These are phyloP conservation scores for Pogonus chalceus DNA, from an alignment of 1,140 invertebrate species.

Conservation along the genomic window DNA sequence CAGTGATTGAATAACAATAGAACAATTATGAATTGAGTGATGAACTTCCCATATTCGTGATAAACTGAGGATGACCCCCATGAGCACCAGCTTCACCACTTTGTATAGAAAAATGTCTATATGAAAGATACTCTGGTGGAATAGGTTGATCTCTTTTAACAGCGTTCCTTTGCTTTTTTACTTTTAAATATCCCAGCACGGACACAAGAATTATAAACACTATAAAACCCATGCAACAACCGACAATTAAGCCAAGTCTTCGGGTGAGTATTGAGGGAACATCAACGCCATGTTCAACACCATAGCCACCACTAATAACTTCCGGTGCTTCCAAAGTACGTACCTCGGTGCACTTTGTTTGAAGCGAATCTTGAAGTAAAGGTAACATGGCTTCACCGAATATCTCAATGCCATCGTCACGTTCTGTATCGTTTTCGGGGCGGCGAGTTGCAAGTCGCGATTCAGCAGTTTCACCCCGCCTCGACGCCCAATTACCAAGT, in stretches of 20 bases:
- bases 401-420: slow-evolving; percentile 39
- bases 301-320: slow-evolving; percentile 45
- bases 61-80: slow-evolving; percentile 32
- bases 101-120: slow-evolving; percentile 55
- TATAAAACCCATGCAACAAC: slow-evolving; percentile 73
- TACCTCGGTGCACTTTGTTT: slow-evolving; percentile 65
- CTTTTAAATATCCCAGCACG: slow-evolving; percentile 72
- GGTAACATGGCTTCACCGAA: slow-evolving; percentile 44
- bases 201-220: slow-evolving; percentile 74
- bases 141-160: slow-evolving; percentile 52
- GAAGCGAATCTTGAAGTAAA: slow-evolving; percentile 59
- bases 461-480: slow-evolving; percentile 34
- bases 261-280: slow-evolving; percentile 61
- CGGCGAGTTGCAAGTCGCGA: slow-evolving; percentile 39
- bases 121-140: slow-evolving; percentile 62
- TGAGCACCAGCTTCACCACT: slow-evolving; percentile 36
- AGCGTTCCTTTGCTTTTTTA: slow-evolving; percentile 68
- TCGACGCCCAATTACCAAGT: slow-evolving; percentile 54
- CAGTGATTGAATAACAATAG: too few species aligned
- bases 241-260: slow-evolving; percentile 71
- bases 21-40: slow-evolving; percentile 22
- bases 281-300: slow-evolving; percentile 51
- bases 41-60: slow-evolving; percentile 31
- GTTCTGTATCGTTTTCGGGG: slow-evolving; percentile 37
- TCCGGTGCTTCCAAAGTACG: slow-evolving; percentile 62